Percentiles rank a stretch among this genome's conserved stretches.
These are phyloP conservation scores for Murina feae DNA, from an alignment of 2,113 vertebrate genomes.

Conservation along the genomic window DNA sequence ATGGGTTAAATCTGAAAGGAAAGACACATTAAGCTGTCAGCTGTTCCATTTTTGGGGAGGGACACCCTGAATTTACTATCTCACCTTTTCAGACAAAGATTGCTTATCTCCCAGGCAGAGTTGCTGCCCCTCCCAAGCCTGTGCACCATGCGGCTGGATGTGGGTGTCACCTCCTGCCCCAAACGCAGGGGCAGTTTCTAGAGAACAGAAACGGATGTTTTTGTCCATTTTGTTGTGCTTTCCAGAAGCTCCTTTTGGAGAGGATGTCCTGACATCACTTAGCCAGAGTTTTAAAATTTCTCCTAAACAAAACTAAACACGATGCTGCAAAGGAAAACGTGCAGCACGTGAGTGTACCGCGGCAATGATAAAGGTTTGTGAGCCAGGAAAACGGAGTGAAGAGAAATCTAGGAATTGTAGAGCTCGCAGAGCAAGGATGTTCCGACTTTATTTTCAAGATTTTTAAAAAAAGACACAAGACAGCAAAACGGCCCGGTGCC, in stretches of 20 bases:
- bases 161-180: not conserved
- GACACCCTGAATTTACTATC: not conserved
- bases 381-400: not conserved
- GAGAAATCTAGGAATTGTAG: not conserved
- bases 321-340: not conserved
- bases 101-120: not conserved
- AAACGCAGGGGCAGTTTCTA: not conserved
- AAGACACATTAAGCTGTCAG: too few species aligned
- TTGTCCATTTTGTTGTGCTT: not conserved
- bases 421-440: not conserved
- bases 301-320: not conserved
- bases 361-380: not conserved
- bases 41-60: too few species aligned
- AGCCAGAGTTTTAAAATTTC: not conserved
- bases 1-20: too few species aligned
- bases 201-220: not conserved
- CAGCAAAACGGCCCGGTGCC: not conserved
- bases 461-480: not conserved
- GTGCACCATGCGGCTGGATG: fast-evolving
- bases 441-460: conserved; percentile 1
- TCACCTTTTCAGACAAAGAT: not conserved
- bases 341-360: not conserved
- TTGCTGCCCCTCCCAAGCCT: not conserved
- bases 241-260: not conserved
- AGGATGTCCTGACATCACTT: not conserved